A percentile compares a stretch with the other conserved stretches of the same genome.
These are phyloP conservation scores for Apis cerana DNA, from an alignment of 1,140 invertebrate genomes.

Conservation along the genomic window DNA sequence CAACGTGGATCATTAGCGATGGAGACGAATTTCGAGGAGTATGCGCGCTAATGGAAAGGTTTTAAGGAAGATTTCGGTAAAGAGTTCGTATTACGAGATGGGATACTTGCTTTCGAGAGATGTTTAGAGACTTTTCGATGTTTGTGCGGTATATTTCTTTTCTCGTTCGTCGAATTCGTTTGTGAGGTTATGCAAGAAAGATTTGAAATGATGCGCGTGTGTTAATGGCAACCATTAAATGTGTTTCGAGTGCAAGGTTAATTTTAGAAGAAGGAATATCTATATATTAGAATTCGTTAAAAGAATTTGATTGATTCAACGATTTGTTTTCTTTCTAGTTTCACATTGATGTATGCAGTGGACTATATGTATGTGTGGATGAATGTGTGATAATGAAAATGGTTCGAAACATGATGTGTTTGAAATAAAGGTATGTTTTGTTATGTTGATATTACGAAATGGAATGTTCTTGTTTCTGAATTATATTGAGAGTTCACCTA, in stretches of 20 bases:
- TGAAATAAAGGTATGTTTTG: background rate
- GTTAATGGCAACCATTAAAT: background rate
- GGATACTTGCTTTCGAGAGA: background rate
- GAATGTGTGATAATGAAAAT: background rate
- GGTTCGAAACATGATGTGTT: background rate
- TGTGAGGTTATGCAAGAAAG: background rate
- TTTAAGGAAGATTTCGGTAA: background rate
- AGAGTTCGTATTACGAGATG: background rate
- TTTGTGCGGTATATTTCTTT: background rate
- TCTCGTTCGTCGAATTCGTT: background rate
- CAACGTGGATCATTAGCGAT: conserved; percentile 42
- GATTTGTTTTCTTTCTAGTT: too few species aligned
- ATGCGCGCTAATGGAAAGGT: background rate
- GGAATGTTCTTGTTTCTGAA: background rate
- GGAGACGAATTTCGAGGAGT: background rate
- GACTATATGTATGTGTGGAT: background rate
- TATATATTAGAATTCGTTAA: too few species aligned
- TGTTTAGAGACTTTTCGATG: background rate
- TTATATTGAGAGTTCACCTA: background rate
- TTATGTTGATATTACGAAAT: background rate
- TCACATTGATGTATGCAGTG: too few species aligned
- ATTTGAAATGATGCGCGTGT: background rate
- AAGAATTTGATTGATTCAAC: background rate
- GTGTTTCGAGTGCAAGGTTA: background rate
- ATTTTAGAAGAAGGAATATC: background rate